Percentiles rank a stretch among this genome's conserved stretches.
phyloP scores from a whole-genome alignment of 2,888 invertebrate species.

The Cenopis cana region DNA sequence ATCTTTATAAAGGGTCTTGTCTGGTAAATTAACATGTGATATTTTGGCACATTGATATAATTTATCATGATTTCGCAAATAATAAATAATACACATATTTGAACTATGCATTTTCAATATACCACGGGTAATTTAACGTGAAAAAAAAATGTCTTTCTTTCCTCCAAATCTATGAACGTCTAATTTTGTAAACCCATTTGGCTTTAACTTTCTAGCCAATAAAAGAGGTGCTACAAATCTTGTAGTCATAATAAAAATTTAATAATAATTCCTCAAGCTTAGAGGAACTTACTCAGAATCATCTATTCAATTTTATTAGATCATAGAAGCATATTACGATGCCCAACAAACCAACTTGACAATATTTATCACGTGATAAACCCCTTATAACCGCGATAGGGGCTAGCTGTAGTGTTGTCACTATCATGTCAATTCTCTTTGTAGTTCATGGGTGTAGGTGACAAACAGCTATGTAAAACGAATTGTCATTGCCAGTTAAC shows the following conservation, averaged over 20 bases:
- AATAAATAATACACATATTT: slow-evolving; percentile 4
- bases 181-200: neutral
- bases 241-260: neutral
- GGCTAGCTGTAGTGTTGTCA: too few species aligned
- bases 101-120: neutral
- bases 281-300: neutral
- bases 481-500: too few species aligned
- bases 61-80: slow-evolving; percentile 17
- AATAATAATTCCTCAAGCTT: neutral
- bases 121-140: neutral
- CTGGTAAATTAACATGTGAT: slow-evolving; percentile 1
- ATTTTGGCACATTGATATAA: slow-evolving; percentile 36
- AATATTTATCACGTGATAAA: too few species aligned
- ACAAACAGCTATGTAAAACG: too few species aligned
- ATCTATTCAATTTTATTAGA: neutral
- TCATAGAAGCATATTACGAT: neutral
- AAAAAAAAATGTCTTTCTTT: neutral
- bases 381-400: too few species aligned
- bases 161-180: neutral
- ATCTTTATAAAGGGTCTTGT: neutral
- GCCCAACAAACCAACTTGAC: neutral
- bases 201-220: neutral
- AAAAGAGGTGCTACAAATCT: neutral
- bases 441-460: too few species aligned
- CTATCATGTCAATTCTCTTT: too few species aligned